Percentiles rank a stretch among this genome's conserved stretches.
Conservation (phyloP, 1,140 invertebrate genomes). For the Bathynomus jamesi region DNA sequence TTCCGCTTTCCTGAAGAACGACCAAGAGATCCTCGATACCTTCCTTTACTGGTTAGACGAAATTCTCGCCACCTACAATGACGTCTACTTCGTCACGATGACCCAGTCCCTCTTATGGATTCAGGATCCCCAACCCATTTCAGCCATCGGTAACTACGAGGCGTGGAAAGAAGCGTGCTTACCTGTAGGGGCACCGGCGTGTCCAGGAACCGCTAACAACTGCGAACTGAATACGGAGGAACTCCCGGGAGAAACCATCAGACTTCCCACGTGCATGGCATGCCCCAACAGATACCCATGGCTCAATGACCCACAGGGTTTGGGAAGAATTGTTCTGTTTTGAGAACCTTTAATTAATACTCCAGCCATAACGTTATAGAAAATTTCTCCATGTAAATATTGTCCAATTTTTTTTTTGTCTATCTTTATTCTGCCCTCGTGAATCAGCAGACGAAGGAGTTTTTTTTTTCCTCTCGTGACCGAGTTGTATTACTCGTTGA, state of each 20-base stretch:
- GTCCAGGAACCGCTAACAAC: slow-evolving; percentile 55
- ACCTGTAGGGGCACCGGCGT: slow-evolving; percentile 65
- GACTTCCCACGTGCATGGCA: slow-evolving; percentile 82
- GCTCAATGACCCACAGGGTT: slow-evolving; percentile 81
- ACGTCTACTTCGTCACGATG: slow-evolving; percentile 96
- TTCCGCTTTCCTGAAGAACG: slow-evolving; percentile 90
- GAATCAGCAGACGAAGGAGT: no score
- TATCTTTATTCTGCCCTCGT: no score
- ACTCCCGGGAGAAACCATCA: slow-evolving; percentile 83
- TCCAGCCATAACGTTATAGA: no score
- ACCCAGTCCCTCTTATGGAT: slow-evolving; percentile 96
- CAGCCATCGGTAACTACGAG: slow-evolving; percentile 81
- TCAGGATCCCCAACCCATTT: slow-evolving; percentile 75
- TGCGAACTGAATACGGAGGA: slow-evolving; percentile 87
- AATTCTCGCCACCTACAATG: slow-evolving; percentile 72
- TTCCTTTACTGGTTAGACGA: slow-evolving; percentile 94
- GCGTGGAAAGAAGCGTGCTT: slow-evolving; percentile 88
- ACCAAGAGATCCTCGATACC: slow-evolving; percentile 83
- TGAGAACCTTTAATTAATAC: neutral
- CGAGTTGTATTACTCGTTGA: no score
- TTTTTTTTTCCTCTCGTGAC: no score
- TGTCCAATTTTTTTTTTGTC: slow-evolving; percentile 21
- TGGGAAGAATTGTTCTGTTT: slow-evolving; percentile 67
- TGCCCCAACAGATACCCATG: slow-evolving; percentile 90
- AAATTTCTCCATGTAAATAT: slow-evolving; percentile 29